Conservation (phyloP, 1,140 invertebrate genomes). For the Drosophila navojoa region DNA sequence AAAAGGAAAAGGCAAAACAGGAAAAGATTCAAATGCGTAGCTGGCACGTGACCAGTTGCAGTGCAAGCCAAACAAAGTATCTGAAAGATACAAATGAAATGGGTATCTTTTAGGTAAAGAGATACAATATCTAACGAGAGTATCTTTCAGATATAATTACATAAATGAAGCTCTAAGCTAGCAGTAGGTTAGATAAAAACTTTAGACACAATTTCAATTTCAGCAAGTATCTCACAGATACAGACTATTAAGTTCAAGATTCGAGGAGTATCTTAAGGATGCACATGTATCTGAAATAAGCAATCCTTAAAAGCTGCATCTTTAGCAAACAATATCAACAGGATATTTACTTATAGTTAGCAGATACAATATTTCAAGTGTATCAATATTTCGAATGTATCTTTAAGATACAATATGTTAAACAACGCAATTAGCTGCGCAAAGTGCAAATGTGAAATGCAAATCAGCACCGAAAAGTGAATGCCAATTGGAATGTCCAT, state of each 20-base stretch:
- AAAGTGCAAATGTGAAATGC: slow-evolving; percentile 50
- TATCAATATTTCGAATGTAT: slow-evolving; percentile 20
- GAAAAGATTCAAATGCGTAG: slow-evolving; percentile 12
- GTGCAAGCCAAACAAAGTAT: not conserved
- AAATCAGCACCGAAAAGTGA: slow-evolving; percentile 38
- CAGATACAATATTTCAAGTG: not conserved
- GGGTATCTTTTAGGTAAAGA: slow-evolving; percentile 4
- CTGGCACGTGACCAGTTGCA: slow-evolving; percentile 58
- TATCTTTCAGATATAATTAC: too few species aligned
- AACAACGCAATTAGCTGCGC: slow-evolving; percentile 7
- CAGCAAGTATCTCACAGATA: too few species aligned
- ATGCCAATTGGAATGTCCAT: slow-evolving; percentile 27
- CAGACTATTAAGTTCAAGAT: too few species aligned
- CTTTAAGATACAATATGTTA: slow-evolving; percentile 13
- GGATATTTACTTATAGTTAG: too few species aligned
- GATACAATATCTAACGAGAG: not conserved
- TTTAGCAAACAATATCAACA: too few species aligned
- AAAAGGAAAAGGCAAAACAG: not conserved
- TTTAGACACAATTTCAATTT: too few species aligned
- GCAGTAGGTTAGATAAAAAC: too few species aligned
- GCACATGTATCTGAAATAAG: too few species aligned
- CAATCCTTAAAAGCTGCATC: too few species aligned
- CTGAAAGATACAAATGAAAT: slow-evolving; percentile 49
- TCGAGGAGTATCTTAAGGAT: too few species aligned
- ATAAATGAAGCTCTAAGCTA: too few species aligned